A percentile compares a stretch with the other conserved stretches of the same genome.
Evolutionary conservation across 2,113 vertebrate species (phyloP).

Genomic region (Heptranchias perlo): DNA sequence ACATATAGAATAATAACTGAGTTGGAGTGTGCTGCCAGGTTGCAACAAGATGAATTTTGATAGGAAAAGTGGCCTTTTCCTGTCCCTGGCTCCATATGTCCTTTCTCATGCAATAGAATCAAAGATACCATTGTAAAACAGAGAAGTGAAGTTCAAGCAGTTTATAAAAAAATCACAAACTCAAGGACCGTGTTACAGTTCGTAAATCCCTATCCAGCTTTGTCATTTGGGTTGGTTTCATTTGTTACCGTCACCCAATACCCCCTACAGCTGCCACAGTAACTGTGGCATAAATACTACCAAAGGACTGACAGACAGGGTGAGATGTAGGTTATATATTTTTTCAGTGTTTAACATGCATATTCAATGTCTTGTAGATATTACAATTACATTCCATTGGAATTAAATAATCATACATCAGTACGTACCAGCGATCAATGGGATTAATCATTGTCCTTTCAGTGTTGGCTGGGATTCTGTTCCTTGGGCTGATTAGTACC

Average conservation of each 20-base stretch:
- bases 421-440: neutral
- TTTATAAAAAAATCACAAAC: neutral
- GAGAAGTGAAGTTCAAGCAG: neutral
- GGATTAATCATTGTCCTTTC: neutral
- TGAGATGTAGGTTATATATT: neutral
- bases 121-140: neutral
- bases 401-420: neutral
- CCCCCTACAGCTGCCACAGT: neutral
- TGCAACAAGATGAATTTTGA: neutral
- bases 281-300: neutral
- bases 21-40: neutral
- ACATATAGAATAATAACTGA: neutral
- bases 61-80: neutral
- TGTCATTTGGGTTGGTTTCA: constrained; percentile 8
- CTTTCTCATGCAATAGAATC: neutral
- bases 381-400: neutral
- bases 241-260: neutral
- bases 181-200: neutral
- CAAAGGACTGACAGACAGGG: neutral
- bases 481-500: neutral
- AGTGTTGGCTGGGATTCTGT: neutral
- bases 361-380: neutral
- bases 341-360: neutral
- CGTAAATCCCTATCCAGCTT: neutral
- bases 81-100: neutral